Base-by-base conservation (phyloP, 1,140 invertebrate species). In the Pentalonia nigronervosa region DNA sequence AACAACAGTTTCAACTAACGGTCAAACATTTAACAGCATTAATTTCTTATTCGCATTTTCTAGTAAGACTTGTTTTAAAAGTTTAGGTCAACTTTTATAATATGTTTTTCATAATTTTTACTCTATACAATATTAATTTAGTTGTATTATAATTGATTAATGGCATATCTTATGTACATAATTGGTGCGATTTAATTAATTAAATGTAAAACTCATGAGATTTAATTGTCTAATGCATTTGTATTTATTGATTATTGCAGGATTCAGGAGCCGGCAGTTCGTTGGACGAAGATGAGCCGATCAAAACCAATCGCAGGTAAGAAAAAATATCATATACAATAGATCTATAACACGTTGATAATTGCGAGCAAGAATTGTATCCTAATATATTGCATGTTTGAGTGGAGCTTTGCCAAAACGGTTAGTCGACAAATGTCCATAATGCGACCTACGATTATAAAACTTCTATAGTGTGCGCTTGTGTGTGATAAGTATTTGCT, bases 231-330 rank as follows among this genome's bases (percentile, higher is more conserved):
- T 50, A n/a, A 88, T 48, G 23, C 2, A 45, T 45, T 47, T 90
- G 30, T 90, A 45, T 67, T 90, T 90, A 50, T n/a, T 36, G 34
- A 14, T 88, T 34, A 2, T 56, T 36, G 6, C 41, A 94, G 94
- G 94, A 94, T 94, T 94, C 94, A 23, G 94, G 94, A 89, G 94
- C 94, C 53, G 94, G 94, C 47, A 94, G 94, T 93, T 94, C 94
- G 45, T 91, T 94, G n/a, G 94, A 94, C 48, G 94, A 94, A 93
- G 94, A 94, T 86, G 94, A 94, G n/a, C 94, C 94, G 76, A 94
- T 94, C 47, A 94, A 94, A 94, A 94, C 94, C 36, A 94, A 93
- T 60, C 91, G 94, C 93, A 94, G 94, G 94, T 94, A 93, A 94
- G 47, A 36, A 45, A 25, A 93, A 34, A 48, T n/a, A 47, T 87